Conservation (phyloP, 2,888 invertebrate species). For the Pemphredon lugubris region DNA sequence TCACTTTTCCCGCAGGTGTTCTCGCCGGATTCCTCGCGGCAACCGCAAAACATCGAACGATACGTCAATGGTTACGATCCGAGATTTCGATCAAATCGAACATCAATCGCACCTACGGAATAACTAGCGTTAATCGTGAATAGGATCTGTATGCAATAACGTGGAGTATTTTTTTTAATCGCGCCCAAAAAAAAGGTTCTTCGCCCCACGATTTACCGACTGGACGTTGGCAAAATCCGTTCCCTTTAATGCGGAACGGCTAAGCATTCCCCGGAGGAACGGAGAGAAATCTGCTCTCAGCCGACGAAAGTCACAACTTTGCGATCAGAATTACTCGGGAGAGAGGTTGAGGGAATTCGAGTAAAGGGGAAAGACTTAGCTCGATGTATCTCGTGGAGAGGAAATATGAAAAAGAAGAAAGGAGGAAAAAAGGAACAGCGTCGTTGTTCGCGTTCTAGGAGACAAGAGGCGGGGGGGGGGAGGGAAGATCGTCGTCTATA, state of each 20-base stretch:
- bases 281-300: not conserved
- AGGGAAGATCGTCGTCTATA: slow-evolving; percentile 11
- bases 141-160: too few species aligned
- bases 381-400: not conserved
- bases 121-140: too few species aligned
- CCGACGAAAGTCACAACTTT: slow-evolving; percentile 4
- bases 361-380: slow-evolving; percentile 1
- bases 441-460: slow-evolving; percentile 23
- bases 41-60: not conserved
- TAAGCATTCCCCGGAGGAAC: slow-evolving; percentile 11
- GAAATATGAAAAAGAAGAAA: slow-evolving; percentile 12
- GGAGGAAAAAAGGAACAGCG: not conserved
- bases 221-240: too few species aligned
- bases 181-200: too few species aligned
- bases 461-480: too few species aligned
- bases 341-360: not conserved
- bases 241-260: slow-evolving; percentile 21
- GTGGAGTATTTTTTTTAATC: too few species aligned
- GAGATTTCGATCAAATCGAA: too few species aligned
- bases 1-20: not conserved
- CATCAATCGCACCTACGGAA: too few species aligned
- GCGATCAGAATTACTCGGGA: slow-evolving; percentile 20
- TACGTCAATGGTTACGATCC: not conserved
- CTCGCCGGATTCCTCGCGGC: slow-evolving; percentile 2
- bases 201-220: too few species aligned